Evolutionary conservation across 2,113 vertebrate genomes (phyloP).

Genomic region (Chloropsis cyanopogon): DNA sequence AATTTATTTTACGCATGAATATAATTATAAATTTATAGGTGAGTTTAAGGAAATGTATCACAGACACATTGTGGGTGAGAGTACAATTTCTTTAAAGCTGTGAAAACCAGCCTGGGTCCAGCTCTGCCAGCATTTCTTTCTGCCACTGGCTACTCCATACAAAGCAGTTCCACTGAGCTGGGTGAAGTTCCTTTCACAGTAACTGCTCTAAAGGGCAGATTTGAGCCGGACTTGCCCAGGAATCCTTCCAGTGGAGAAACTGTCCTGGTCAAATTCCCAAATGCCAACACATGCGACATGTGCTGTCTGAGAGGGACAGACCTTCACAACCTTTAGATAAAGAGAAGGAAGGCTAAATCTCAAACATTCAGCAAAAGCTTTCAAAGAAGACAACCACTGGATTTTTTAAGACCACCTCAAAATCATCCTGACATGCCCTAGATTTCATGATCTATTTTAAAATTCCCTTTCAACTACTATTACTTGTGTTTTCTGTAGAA

Average conservation of each 20-base stretch:
- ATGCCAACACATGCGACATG: neutral
- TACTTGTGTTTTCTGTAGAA: neutral
- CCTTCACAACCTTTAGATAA: neutral
- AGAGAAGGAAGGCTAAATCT: neutral
- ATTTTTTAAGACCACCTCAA: slow-evolving; percentile 25
- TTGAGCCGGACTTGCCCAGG: neutral
- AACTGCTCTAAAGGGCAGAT: neutral
- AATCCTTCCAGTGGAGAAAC: neutral
- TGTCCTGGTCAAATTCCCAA: neutral
- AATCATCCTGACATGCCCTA: neutral
- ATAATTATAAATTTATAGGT: neutral
- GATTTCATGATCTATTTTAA: slow-evolving; percentile 18
- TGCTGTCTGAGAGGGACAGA: neutral
- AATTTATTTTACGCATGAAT: neutral
- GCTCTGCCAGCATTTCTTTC: neutral
- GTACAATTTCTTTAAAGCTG: neutral
- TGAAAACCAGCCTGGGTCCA: neutral
- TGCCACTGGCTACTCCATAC: neutral
- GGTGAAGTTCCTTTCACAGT: neutral
- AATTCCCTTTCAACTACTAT: slow-evolving; percentile 3
- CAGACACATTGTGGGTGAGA: neutral
- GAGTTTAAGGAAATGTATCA: neutral
- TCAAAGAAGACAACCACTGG: neutral
- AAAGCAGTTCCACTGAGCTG: neutral
- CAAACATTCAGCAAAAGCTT: neutral